Evolutionary conservation across 2,113 vertebrate species (phyloP).

Genomic region (Reinhardtius hippoglossoides): DNA sequence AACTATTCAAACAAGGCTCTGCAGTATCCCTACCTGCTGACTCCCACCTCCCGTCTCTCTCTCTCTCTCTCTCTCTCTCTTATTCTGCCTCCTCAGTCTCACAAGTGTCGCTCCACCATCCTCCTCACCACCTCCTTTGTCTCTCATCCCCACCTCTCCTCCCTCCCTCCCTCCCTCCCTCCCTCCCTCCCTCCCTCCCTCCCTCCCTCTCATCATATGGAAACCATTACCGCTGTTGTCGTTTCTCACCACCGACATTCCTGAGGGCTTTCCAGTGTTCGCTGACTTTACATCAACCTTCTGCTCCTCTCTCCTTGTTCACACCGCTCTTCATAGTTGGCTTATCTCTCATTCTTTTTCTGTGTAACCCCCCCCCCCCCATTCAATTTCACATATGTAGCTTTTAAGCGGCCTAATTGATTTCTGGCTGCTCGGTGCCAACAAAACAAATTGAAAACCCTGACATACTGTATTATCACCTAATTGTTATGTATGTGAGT

Average conservation of each 20-base stretch:
- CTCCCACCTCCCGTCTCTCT: slow-evolving; percentile 45
- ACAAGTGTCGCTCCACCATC: slow-evolving; percentile 23
- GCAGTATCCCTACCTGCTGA: slow-evolving; percentile 61
- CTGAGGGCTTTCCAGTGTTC: slow-evolving; percentile 69
- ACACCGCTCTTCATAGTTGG: slow-evolving; percentile 39
- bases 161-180: no score
- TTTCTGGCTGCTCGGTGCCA: neutral
- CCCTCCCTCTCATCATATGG: slow-evolving; percentile 70
- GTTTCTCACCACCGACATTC: slow-evolving; percentile 74
- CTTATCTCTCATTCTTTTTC: neutral
- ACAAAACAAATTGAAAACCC: neutral
- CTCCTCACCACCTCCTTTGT: slow-evolving; percentile 19
- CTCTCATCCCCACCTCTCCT: slow-evolving; percentile 24
- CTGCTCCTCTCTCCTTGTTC: slow-evolving; percentile 61
- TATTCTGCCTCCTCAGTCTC: neutral
- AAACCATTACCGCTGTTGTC: slow-evolving; percentile 70
- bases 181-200: no score
- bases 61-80: slow-evolving; percentile 3
- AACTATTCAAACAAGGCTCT: slow-evolving; percentile 65
- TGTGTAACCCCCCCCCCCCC: no score
- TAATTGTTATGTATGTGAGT: neutral
- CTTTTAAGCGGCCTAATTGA: neutral
- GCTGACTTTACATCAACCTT: slow-evolving; percentile 74
- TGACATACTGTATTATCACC: neutral
- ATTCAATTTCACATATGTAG: neutral